Evolutionary conservation across 2,888 invertebrate species (phyloP).

Genomic region (Kuschelorhynchus macadamiae): DNA sequence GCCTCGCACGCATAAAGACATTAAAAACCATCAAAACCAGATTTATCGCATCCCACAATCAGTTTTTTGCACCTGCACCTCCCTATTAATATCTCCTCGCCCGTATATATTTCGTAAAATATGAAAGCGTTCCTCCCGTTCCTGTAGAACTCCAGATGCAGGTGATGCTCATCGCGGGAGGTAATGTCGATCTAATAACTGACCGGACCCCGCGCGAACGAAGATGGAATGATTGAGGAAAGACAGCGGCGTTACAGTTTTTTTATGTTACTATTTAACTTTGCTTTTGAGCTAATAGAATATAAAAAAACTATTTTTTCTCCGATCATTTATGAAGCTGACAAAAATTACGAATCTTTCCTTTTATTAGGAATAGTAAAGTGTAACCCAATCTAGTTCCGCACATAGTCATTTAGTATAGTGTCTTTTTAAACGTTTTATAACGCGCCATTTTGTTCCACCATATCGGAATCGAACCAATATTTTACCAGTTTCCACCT

Average conservation of each 20-base stretch:
- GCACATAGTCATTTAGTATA: no score
- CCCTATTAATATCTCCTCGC: slow-evolving; percentile 14
- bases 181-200: slow-evolving; percentile 12
- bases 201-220: slow-evolving; percentile 11
- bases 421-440: no score
- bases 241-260: not conserved
- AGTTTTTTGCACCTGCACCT: slow-evolving; percentile 13
- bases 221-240: not conserved
- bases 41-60: slow-evolving; percentile 4
- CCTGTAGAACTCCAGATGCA: not conserved
- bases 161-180: slow-evolving; percentile 9
- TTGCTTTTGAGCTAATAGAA: no score
- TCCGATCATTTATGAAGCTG: no score
- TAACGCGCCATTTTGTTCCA: no score
- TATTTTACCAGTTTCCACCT: no score
- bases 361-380: no score
- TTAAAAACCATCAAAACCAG: slow-evolving; percentile 6
- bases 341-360: no score
- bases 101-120: slow-evolving; percentile 10
- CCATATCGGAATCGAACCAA: no score
- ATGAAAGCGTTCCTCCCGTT: not conserved
- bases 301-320: no score
- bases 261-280: slow-evolving; percentile 2
- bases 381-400: no score
- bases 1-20: not conserved